Evolutionary conservation across 2,113 vertebrate species (phyloP), one percentile per base, ranked within the genome.

Genomic region (Andinoacara biseriatus): DNA sequence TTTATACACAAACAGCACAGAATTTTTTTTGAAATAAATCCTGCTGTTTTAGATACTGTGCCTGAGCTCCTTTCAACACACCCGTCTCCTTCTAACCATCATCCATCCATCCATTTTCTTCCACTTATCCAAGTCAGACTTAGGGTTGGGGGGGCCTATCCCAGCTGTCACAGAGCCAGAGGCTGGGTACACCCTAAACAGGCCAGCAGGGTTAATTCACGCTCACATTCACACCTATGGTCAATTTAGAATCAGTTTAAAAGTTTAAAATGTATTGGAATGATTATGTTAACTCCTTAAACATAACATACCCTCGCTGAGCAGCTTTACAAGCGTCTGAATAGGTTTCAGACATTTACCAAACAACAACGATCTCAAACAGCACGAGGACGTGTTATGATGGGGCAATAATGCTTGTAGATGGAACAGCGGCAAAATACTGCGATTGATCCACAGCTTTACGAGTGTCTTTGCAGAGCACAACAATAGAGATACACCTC

Each of bases 401-500:
- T 14, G 26, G 43, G 46, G 46, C 33, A 52, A 59, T 43, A n/a
- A 56, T 58, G 15, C 13, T 31, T 22, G 20, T 14, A 52, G 49
- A 5, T 3, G 5, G 13, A 58, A 54, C 54, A 56, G 11, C 5
- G 31, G 33, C 0, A 17, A 13, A 59, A 15, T 17, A 29, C 40
- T 59, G 57, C 14, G 20, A 9, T 20, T 43, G 15, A 26, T 1
- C 33, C 57, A 7, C 4, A 40, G 58, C 22, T 82, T 29, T 33
- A 33, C 33, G 33, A 33, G 33, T 49, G 72, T 20, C 5, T 46
- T 2, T 35, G 29, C 22, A 43, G 24, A 33, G 83, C 84, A 86
- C 20, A 77, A 82, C 79, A 60, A 31, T n/a, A 63, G 65, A 81
- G 61, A 83, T 57, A 83, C 74, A 52, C 76, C 83, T 80, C 67